Evolutionary conservation across 2,113 vertebrate species (phyloP).

Genomic region (human): DNA sequence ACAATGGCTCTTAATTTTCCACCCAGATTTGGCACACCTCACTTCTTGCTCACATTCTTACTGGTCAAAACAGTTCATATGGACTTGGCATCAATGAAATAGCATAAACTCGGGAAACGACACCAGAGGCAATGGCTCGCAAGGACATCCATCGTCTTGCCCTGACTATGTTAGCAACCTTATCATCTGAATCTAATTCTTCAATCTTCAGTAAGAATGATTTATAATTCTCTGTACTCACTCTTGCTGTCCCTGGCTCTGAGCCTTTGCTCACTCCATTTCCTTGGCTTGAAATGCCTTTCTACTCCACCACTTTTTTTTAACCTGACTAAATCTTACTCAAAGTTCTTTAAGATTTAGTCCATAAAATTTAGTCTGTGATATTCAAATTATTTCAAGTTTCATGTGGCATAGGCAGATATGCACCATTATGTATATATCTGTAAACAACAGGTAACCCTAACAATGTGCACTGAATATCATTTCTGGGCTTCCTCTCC

Average conservation of each 20-base stretch:
- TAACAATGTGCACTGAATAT: not conserved
- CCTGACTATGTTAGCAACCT: not conserved
- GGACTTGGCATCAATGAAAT: accelerated
- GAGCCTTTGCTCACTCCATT: too few species aligned
- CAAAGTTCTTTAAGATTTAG: not conserved
- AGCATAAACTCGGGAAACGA: not conserved
- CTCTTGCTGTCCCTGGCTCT: not conserved
- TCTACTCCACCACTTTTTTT: not conserved
- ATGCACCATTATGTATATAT: not conserved
- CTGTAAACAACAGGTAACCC: not conserved
- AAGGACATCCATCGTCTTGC: not conserved
- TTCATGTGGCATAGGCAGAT: not conserved
- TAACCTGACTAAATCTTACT: not conserved
- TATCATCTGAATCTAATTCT: not conserved
- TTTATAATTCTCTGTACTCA: not conserved
- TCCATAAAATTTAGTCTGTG: not conserved
- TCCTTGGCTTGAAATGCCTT: not conserved
- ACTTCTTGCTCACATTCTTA: not conserved
- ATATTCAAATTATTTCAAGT: not conserved
- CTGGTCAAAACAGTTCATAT: not conserved
- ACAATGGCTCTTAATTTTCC: not conserved
- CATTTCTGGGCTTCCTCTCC: not conserved
- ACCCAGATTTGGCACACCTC: not conserved
- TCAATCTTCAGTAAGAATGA: not conserved
- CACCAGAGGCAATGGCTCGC: not conserved